Base-by-base conservation (phyloP, 2,113 vertebrate genomes). In the Echinops telfairi region DNA sequence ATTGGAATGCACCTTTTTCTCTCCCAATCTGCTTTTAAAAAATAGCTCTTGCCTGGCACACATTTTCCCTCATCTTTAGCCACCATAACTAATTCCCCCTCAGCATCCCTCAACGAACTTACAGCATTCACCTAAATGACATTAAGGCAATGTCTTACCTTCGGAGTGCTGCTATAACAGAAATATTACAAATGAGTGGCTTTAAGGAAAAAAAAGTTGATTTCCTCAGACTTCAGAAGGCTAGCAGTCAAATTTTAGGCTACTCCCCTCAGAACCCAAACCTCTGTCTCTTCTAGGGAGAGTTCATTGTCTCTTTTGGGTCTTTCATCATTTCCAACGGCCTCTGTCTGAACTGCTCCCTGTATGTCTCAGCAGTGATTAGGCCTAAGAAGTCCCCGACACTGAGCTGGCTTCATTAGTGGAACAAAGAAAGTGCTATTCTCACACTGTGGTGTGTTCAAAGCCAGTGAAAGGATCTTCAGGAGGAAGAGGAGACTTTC, bases 1-100 rank as follows among this genome's bases (percentile, higher is more conserved):
- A 57, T 31, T 83, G 17, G 27, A n/a, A 68, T 73, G 5, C 5
- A 10, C 60, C 31, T 83, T 57, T 68, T 88, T 10, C 5, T 73
- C 36, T 38, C 38, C 70, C 23, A 79, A 66, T 60, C 62, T 58
- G 31, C 82, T 78, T 89, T 92, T 76, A 27, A 76, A 90, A 38
- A 38, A 31, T 38, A 62, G 14, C 11, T 58, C 58, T 81, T 83
- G 73, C 25, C 36, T 68, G 7, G 57, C 6, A 11, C 33, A 60
- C 1, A 36, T 86, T 90, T 84, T 6, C 6, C 15, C 15, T 83
- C 36, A 60, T 78, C 20, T 5, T 58, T 75, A 77, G 76, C 53
- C 83, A 53, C 40, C 64, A 82, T 68, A 20, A 75, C 71, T 23
- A 77, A 47, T 22, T 10, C 0, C 17, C 4, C 47, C 25, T 29